Evolutionary conservation across 92 coral and sea anemone species (phyloP), one percentile per base, ranked within the genome.

Genomic region (Palythoa grandis): DNA sequence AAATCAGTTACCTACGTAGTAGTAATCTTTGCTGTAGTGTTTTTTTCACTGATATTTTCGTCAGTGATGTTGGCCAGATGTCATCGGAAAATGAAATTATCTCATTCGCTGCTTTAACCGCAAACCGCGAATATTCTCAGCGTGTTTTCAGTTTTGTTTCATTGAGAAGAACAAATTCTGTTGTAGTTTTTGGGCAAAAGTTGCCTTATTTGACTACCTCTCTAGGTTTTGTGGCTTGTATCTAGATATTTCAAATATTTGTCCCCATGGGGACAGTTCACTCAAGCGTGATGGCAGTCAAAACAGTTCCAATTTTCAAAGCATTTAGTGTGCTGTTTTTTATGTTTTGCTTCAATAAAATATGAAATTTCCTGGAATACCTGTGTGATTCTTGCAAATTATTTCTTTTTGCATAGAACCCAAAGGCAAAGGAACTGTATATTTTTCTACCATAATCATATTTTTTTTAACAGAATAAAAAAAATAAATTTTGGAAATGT

Each of bases 11-110:
- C 72, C 56, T 16, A 40, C 74, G 85, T 80, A 80, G 85, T 66
- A 80, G 65, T 47, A 63, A 77, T 77, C 37, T 60, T 63, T 63
- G 20, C 24, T 23, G 74, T 60, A 40, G 40, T 70, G 11, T 65
- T 24, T 20, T 40, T 38, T 80, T 80, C 85, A 80, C 12, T 80
- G 85, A 24, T 80, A 80, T 80, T 80, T 80, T 80, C 13, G 85
- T 80, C 85, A 63, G 85, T 80, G 85, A 80, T 66, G 60, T 6
- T 66, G 74, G 72, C n/a, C 47, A 29, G 43, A 43, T 66, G 70
- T 80, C 73, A 67, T 6, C 23, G 15, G 60, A 7, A 70, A 66
- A 80, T 20, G 23, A 43, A 80, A 38, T 58, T 66, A 35, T 39
- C 29, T 66, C 74, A 48, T 53, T 70, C 43, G 70, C 75, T 68